Evolutionary conservation across 2,888 invertebrate species (phyloP).

Genomic region (Cephus runcator): DNA sequence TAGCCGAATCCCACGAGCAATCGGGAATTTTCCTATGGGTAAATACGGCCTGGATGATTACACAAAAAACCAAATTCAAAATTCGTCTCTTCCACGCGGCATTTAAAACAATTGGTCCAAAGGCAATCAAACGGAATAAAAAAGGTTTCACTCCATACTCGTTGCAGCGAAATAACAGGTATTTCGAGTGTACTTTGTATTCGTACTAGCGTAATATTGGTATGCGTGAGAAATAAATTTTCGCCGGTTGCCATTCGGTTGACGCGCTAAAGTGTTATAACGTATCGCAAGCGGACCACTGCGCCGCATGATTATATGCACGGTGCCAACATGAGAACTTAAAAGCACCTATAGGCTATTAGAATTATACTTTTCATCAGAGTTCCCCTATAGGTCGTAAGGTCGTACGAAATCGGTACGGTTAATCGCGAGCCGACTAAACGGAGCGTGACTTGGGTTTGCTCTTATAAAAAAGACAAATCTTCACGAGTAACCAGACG

Average conservation of each 20-base stretch:
- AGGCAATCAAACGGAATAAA: neutral
- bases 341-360: neutral
- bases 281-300: neutral
- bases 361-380: neutral
- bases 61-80: neutral
- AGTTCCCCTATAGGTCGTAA: neutral
- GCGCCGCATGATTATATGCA: neutral
- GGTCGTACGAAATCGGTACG: neutral
- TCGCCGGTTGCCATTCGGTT: neutral
- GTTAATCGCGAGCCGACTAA: slow-evolving; percentile 1
- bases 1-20: too few relatives aligned
- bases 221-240: neutral
- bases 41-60: neutral
- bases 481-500: slow-evolving; percentile 33
- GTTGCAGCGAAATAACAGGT: neutral
- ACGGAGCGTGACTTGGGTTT: slow-evolving; percentile 28
- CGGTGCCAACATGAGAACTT: neutral
- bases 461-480: slow-evolving; percentile 39
- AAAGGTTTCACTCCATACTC: neutral
- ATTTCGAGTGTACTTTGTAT: neutral
- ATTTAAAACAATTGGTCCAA: neutral
- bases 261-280: neutral
- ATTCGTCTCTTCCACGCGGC: neutral
- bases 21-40: too few relatives aligned
- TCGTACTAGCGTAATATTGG: neutral